Base-by-base conservation (phyloP, 2,888 invertebrate genomes). In the Drosophila paramelanica region DNA sequence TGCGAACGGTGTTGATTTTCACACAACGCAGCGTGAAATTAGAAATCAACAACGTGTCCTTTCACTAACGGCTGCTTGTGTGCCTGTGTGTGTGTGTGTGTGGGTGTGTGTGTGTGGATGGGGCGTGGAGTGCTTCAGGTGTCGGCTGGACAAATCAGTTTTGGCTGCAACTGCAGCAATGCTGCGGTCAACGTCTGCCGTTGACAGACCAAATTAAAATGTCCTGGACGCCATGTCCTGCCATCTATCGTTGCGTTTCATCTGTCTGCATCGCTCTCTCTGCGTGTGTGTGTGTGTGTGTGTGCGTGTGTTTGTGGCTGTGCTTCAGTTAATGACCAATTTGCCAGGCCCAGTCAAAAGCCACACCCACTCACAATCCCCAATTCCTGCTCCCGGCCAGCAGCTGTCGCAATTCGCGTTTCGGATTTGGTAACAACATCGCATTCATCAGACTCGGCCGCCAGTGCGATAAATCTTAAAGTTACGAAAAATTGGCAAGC, bases 191-290 rank as follows among this genome's bases (percentile, higher is more conserved):
- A 49, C 57, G 86, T 88, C 89, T 89, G 84, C 69, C 84, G 90
- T 80, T 85, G 89, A 90, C 91, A 89, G 90, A 72, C 81, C 67
- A 80, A 89, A 89, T 89, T 89, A 90, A 89, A 89, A 89, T 89
- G 91, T 83, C 80, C 89, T 72, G 66, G 64, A 59, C 69, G 69
- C 49, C 67, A 57, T 79, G 65, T 76, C 69, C 76, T 45, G 36
- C 79, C 55, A 73, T 73, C 74, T 65, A 56, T 70, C 71, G 50
- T 51, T 36, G 43, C 23, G 42, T 66, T 67, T 17, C 67, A 60
- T 61, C 77, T 61, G 68, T 62, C 67, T 82, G 60, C 14, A 39
- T 47, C 42, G 23, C 25, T 31, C 17, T 14, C 3, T 31, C 5
- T 41, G 20, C 41, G 13, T 58, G n/a, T 46, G 10, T 23, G 11